Evolutionary conservation across 1,140 invertebrate species (phyloP).

Genomic region (Euwallacea similis): DNA sequence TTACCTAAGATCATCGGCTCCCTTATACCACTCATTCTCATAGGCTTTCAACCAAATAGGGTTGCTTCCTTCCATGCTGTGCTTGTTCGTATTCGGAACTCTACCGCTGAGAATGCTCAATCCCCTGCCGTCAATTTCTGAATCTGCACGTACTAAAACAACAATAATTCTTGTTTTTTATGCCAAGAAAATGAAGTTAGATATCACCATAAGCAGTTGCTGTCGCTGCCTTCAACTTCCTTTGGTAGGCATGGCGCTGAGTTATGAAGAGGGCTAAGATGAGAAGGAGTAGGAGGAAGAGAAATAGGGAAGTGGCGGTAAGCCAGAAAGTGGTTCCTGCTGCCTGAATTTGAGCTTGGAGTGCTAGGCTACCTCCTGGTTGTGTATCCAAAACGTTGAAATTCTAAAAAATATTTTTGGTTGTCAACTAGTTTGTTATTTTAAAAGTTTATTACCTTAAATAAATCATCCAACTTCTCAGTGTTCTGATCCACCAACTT

Average conservation of each 20-base stretch:
- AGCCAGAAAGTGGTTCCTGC: constrained; percentile 72
- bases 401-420: constrained; percentile 58
- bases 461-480: constrained; percentile 81
- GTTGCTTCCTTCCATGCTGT: constrained; percentile 91
- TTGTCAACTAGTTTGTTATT: background rate
- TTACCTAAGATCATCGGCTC: constrained; percentile 76
- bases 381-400: constrained; percentile 89
- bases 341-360: constrained; percentile 56
- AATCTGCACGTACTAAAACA: constrained; percentile 63
- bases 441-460: constrained; percentile 66
- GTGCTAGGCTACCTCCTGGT: constrained; percentile 68
- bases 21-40: constrained; percentile 94
- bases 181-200: background rate
- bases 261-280: constrained; percentile 78
- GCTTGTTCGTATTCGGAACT: constrained; percentile 93
- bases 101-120: constrained; percentile 68
- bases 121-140: constrained; percentile 70
- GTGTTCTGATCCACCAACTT: constrained; percentile 89
- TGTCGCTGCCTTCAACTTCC: constrained; percentile 91
- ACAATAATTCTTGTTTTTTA: background rate
- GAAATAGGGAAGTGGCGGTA: constrained; percentile 75
- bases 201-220: constrained; percentile 84
- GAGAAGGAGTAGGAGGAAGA: constrained; percentile 75
- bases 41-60: constrained; percentile 94
- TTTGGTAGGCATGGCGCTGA: constrained; percentile 78